Conservation (phyloP, 2,888 invertebrate genomes). For the Ceraclea dissimilis region DNA sequence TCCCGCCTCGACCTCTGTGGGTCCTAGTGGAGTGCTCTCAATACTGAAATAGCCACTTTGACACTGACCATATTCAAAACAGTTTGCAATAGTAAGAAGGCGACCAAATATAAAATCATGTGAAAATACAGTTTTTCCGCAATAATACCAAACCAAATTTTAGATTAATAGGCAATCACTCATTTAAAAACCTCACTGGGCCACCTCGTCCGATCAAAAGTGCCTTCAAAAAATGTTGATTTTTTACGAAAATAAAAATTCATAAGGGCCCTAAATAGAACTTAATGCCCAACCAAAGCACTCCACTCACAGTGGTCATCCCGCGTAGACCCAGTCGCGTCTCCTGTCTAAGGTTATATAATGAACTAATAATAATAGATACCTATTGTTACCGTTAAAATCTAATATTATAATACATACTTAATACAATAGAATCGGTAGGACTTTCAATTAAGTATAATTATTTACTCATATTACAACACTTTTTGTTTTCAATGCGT, state of each 20-base stretch:
- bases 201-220: conserved; percentile 92
- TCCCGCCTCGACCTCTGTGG: conserved; percentile 2
- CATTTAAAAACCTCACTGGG: conserved; percentile 71
- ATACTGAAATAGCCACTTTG: conserved; percentile 62
- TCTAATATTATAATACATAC: conserved; percentile 18
- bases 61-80: conserved; percentile 55
- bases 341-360: conserved; percentile 18
- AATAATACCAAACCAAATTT: conserved; percentile 20
- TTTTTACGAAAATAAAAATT: conserved; percentile 74
- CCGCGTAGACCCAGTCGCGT: conserved; percentile 12
- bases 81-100: conserved; percentile 79
- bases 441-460: conserved; percentile 17
- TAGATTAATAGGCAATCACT: conserved; percentile 22
- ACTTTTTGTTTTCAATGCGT: conserved; percentile 18
- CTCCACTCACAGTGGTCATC: conserved; percentile 33
- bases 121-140: conserved; percentile 35
- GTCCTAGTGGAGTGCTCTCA: conserved; percentile 54
- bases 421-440: conserved; percentile 25
- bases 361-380: conserved; percentile 4
- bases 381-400: conserved; percentile 23
- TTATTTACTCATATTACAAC: conserved; percentile 10
- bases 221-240: conserved; percentile 83
- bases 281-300: conserved; percentile 62
- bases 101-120: conserved; percentile 49
- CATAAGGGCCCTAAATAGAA: conserved; percentile 86